Conservation (phyloP, 2,797 vertebrate genomes). For the Paramormyrops hopkinsi region DNA sequence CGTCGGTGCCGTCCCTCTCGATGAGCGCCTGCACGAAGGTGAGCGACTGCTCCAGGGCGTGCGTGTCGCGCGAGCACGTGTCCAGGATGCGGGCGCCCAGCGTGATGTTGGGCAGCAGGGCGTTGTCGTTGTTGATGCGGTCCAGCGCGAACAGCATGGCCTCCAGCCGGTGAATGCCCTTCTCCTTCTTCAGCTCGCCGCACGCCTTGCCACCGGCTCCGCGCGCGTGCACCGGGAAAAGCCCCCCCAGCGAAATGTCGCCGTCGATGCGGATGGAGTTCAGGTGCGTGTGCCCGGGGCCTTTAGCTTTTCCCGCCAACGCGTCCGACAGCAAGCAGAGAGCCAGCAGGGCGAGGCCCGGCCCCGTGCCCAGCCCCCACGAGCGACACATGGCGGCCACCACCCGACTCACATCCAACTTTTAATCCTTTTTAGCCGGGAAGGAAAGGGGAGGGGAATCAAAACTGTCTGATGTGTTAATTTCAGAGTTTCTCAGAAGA, state of each 20-base stretch:
- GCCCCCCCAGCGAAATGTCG: constrained; percentile 87
- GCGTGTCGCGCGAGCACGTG: constrained; percentile 92
- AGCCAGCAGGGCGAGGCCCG: constrained; percentile 42
- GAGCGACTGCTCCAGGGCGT: constrained; percentile 91
- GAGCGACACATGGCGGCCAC: constrained; percentile 54
- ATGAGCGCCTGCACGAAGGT: constrained; percentile 94
- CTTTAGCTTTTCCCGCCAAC: constrained; percentile 75
- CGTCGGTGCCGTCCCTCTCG: constrained; percentile 90
- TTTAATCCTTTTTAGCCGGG: constrained; percentile 40
- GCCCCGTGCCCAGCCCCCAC: constrained; percentile 37
- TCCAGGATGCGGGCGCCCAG: constrained; percentile 90
- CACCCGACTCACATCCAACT: constrained; percentile 49
- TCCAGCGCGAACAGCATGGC: constrained; percentile 94
- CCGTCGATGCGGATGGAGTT: constrained; percentile 94
- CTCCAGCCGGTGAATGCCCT: constrained; percentile 89
- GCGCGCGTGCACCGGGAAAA: constrained; percentile 86
- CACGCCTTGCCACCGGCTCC: constrained; percentile 84
- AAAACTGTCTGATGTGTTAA: constrained; percentile 46
- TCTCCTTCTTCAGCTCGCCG: constrained; percentile 93
- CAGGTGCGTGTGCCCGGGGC: constrained; percentile 82
- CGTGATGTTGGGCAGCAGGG: constrained; percentile 91
- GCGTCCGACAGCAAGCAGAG: constrained; percentile 39
- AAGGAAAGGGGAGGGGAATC: constrained; percentile 28
- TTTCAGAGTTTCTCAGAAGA: constrained; percentile 41
- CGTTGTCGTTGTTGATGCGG: constrained; percentile 90